These are phyloP conservation scores for Noctuana brunneofusca DNA, from an alignment of 2,888 invertebrate species.

Conservation along the genomic window DNA sequence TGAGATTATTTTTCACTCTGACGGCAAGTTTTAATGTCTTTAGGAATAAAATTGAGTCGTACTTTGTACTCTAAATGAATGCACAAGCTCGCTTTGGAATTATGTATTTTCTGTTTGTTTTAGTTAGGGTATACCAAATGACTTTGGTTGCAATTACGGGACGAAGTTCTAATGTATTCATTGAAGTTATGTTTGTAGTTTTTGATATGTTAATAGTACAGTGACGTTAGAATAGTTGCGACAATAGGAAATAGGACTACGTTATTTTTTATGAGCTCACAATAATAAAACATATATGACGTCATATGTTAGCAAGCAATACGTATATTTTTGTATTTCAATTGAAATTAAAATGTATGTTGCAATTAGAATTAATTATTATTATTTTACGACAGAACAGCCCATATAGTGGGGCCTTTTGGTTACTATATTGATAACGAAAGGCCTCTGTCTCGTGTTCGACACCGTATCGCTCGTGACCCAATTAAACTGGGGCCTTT, in stretches of 20 bases:
- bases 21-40: conserved; percentile 79
- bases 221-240: too few species aligned
- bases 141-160: too few species aligned
- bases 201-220: too few species aligned
- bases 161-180: too few species aligned
- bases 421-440: not conserved
- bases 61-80: conserved; percentile 20
- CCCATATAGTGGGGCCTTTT: not conserved
- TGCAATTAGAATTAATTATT: too few species aligned
- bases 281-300: too few species aligned
- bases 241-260: too few species aligned
- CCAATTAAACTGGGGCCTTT: not conserved
- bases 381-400: not conserved
- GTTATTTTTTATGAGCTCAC: too few species aligned
- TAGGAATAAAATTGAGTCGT: conserved; percentile 58
- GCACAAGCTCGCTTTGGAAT: not conserved
- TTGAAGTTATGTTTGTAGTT: too few species aligned
- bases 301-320: too few species aligned
- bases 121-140: not conserved
- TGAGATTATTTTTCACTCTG: conserved; percentile 76
- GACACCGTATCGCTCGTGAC: not conserved
- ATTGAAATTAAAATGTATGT: too few species aligned
- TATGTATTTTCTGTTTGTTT: not conserved
- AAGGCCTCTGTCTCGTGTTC: not conserved
- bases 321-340: too few species aligned